A percentile compares a stretch with the other conserved stretches of the same genome.
Evolutionary conservation across 2,888 invertebrate genomes (phyloP).

Genomic region (Pandemis heparana): DNA sequence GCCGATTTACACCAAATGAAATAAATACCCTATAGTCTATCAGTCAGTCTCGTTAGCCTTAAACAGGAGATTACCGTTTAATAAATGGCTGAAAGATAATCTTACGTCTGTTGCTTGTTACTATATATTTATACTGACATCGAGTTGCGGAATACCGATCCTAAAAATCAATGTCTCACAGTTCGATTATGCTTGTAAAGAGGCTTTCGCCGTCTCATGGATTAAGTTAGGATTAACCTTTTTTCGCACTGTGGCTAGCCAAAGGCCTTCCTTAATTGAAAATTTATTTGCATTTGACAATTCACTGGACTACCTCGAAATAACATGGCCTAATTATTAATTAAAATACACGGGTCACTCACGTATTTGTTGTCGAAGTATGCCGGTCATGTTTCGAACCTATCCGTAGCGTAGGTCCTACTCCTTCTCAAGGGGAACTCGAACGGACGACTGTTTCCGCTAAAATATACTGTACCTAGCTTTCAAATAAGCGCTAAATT

Average conservation of each 20-base stretch:
- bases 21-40: no score
- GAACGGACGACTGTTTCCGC: no score
- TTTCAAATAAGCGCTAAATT: no score
- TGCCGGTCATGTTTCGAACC: no score
- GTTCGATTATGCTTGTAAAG: background rate
- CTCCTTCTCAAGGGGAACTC: no score
- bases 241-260: background rate
- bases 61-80: background rate
- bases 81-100: background rate
- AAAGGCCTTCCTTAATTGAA: background rate
- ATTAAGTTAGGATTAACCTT: background rate
- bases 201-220: background rate
- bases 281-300: background rate
- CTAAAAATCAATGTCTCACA: background rate
- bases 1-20: no score
- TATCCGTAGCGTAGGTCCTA: no score
- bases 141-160: background rate
- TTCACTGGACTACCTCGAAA: background rate
- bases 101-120: background rate
- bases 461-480: no score
- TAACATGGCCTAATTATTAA: background rate
- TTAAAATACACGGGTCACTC: background rate
- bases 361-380: no score
- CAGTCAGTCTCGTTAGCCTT: no score
- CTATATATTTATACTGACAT: background rate